phyloP scores from a whole-genome alignment of 2,113 vertebrate genomes.

The Dipodomys spectabilis region DNA sequence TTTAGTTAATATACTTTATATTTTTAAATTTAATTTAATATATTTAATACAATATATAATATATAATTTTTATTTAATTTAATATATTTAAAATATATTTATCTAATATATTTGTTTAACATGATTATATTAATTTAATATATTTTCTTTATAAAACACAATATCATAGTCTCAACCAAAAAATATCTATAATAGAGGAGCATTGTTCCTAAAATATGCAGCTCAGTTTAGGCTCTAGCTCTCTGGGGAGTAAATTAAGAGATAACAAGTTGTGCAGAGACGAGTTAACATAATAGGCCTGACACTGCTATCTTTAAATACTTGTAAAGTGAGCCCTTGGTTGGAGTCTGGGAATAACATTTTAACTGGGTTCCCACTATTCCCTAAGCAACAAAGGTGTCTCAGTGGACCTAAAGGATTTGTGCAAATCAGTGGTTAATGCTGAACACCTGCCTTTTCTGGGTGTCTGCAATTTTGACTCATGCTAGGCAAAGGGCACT shows the following conservation, averaged over 20 bases:
- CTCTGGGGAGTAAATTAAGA: conserved; percentile 6
- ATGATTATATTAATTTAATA: neutral
- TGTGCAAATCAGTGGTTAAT: neutral
- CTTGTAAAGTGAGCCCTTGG: neutral
- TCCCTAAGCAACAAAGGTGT: neutral
- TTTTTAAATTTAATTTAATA: no score
- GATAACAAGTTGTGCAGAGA: conserved; percentile 22
- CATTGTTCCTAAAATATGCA: conserved; percentile 15
- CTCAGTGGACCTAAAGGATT: neutral
- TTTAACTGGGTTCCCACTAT: neutral
- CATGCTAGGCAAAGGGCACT: neutral
- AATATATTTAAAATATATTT: no score
- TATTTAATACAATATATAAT: no score
- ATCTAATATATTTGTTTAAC: no score
- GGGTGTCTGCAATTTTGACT: conserved; percentile 9
- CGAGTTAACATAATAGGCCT: neutral
- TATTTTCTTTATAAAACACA: conserved; percentile 33
- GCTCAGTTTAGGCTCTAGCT: neutral
- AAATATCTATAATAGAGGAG: neutral
- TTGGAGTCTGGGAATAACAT: neutral
- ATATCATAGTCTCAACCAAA: neutral
- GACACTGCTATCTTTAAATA: neutral
- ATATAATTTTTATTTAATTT: neutral
- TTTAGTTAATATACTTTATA: no score
- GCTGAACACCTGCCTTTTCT: conserved; percentile 32